Percentiles rank a stretch among this genome's conserved stretches.
Conservation (phyloP, 2,797 vertebrate species). For the Pogoniulus pusillus region DNA sequence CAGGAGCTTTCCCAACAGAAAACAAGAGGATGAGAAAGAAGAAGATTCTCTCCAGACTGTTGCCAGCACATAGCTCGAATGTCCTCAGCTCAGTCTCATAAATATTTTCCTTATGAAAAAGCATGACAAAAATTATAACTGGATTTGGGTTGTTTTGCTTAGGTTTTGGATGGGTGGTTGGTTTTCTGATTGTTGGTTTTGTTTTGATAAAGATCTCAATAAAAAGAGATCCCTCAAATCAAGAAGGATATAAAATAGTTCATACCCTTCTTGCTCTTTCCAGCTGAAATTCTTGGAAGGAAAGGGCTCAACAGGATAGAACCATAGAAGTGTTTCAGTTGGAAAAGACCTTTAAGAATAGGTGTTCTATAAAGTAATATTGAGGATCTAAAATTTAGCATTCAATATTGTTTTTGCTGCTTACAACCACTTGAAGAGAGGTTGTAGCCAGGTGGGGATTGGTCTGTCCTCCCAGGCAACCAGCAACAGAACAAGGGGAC, state of each 20-base stretch:
- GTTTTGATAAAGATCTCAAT: neutral
- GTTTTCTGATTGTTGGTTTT: neutral
- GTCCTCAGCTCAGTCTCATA: neutral
- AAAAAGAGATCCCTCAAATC: neutral
- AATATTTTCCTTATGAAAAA: neutral
- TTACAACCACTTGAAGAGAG: too few species aligned
- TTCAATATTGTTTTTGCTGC: too few species aligned
- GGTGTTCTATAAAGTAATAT: too few species aligned
- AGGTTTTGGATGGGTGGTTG: too few species aligned
- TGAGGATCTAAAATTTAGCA: too few species aligned
- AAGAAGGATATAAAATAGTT: neutral
- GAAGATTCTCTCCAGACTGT: neutral
- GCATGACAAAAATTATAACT: neutral
- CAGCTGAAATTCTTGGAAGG: neutral
- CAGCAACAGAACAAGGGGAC: too few species aligned
- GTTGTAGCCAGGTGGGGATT: too few species aligned
- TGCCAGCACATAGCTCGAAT: neutral
- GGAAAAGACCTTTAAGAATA: too few species aligned
- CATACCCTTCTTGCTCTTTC: neutral
- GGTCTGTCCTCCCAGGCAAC: too few species aligned
- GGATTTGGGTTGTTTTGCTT: neutral
- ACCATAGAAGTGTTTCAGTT: too few species aligned
- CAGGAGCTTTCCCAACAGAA: slow-evolving; percentile 3
- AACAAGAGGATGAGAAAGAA: neutral
- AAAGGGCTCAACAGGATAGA: neutral